Evolutionary conservation across 2,797 vertebrate species (phyloP).

Genomic region (Apogon talboti): DNA sequence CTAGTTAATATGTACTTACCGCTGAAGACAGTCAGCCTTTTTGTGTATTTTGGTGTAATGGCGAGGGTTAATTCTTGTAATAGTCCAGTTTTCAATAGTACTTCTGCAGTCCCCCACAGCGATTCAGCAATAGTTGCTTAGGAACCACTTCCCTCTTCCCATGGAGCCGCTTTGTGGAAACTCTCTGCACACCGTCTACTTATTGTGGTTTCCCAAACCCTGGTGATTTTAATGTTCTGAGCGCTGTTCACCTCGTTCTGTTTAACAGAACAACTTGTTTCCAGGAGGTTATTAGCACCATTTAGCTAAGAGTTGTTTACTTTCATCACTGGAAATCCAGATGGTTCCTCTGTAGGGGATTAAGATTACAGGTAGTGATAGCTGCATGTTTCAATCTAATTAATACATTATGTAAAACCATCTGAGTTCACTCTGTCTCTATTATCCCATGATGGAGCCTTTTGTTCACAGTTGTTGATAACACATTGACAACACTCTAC

Average conservation of each 20-base stretch:
- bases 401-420: constrained; percentile 46
- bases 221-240: constrained; percentile 55
- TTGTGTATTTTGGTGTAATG: constrained; percentile 19
- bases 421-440: background rate
- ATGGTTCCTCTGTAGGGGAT: constrained; percentile 67
- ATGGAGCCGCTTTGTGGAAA: constrained; percentile 29
- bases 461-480: constrained; percentile 45
- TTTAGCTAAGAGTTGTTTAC: constrained; percentile 70
- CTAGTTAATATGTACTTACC: constrained; percentile 39
- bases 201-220: constrained; percentile 50
- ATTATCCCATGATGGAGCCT: constrained; percentile 35
- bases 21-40: constrained; percentile 30
- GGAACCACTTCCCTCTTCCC: constrained; percentile 61
- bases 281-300: constrained; percentile 62
- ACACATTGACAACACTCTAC: constrained; percentile 32
- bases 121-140: constrained; percentile 67
- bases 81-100: constrained; percentile 48
- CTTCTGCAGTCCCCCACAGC: constrained; percentile 38
- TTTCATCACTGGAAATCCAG: constrained; percentile 64
- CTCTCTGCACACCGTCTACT: constrained; percentile 38
- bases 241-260: constrained; percentile 37
- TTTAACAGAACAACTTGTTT: constrained; percentile 54
- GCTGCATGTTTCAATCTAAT: constrained; percentile 68
- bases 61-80: constrained; percentile 52
- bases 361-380: constrained; percentile 59